phyloP scores from a whole-genome alignment of 2,888 invertebrate genomes.

The Drosophila kanekoi region DNA sequence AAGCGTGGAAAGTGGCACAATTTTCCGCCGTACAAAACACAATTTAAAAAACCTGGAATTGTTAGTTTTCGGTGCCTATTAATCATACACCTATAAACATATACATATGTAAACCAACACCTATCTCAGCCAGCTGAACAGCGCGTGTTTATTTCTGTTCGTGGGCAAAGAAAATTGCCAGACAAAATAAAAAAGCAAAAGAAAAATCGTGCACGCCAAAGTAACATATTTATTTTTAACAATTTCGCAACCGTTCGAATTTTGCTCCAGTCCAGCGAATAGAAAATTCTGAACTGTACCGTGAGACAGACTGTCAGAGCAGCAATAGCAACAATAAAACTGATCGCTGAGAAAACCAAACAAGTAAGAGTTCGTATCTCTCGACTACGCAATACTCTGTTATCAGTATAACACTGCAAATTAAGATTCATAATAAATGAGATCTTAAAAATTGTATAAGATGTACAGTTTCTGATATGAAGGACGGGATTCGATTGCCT shows the following conservation, averaged over 20 bases:
- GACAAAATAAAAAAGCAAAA: constrained; percentile 14
- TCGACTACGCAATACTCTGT: background rate
- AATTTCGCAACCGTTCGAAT: constrained; percentile 76
- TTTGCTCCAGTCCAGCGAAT: constrained; percentile 63
- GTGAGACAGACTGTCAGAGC: constrained; percentile 31
- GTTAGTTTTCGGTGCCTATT: constrained; percentile 1
- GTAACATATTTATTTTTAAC: constrained; percentile 78
- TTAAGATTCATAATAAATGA: constrained; percentile 3
- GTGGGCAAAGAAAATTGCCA: constrained; percentile 41
- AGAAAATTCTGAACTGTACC: constrained; percentile 34
- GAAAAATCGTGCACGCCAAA: constrained; percentile 62
- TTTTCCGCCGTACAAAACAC: constrained; percentile 17
- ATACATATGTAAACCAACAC: constrained; percentile 4
- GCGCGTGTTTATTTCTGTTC: constrained; percentile 75
- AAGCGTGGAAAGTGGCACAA: constrained; percentile 46
- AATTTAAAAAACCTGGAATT: constrained; percentile 4
- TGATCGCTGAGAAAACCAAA: constrained; percentile 55
- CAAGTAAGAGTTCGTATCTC: constrained; percentile 5
- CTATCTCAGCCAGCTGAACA: constrained; percentile 36
- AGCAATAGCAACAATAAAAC: constrained; percentile 36
- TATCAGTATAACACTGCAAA: constrained; percentile 4
- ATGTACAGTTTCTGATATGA: too few species aligned
- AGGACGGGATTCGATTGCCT: too few species aligned
- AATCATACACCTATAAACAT: constrained; percentile 12
- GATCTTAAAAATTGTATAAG: background rate